Conservation (phyloP, 2,888 invertebrate species). For the Melanostoma scalare region DNA sequence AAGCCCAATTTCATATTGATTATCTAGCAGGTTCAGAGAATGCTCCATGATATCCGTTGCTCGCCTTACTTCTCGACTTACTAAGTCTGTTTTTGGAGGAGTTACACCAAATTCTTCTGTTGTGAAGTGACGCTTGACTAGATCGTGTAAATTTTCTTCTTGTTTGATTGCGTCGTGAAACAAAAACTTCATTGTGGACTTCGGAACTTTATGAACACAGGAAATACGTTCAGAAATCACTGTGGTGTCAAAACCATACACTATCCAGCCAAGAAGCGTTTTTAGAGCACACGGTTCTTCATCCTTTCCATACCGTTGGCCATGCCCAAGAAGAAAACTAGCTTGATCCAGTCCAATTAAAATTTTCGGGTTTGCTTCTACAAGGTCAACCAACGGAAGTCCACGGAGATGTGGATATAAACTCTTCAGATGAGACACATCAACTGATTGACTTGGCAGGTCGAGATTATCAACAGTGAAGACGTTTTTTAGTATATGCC, state of each 20-base stretch:
- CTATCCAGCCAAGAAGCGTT: slow-evolving; percentile 24
- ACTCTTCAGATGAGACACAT: slow-evolving; percentile 6
- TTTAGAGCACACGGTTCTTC: slow-evolving; percentile 25
- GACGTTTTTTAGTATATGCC: slow-evolving; percentile 14
- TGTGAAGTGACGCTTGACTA: slow-evolving; percentile 10
- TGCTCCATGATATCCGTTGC: slow-evolving; percentile 7
- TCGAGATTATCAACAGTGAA: background rate
- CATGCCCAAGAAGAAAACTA: background rate
- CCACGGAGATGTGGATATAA: slow-evolving; percentile 9
- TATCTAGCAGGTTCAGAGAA: slow-evolving; percentile 1
- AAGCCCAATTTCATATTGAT: slow-evolving; percentile 6
- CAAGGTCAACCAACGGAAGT: background rate
- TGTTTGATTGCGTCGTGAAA: slow-evolving; percentile 28
- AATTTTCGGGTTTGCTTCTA: slow-evolving; percentile 10
- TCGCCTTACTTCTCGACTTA: slow-evolving; percentile 15
- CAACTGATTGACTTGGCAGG: slow-evolving; percentile 12
- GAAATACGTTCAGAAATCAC: background rate
- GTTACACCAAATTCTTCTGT: slow-evolving; percentile 20
- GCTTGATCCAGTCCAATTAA: slow-evolving; percentile 27
- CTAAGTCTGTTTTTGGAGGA: background rate
- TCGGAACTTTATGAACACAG: background rate
- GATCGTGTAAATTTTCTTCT: slow-evolving; percentile 8
- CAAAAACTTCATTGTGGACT: slow-evolving; percentile 18
- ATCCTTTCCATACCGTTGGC: slow-evolving; percentile 19
- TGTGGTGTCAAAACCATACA: background rate